Evolutionary conservation across 53 echinoderm and acorn worm genomes (phyloP), one percentile per base, ranked within the genome.

Genomic region (Henricia sp.): DNA sequence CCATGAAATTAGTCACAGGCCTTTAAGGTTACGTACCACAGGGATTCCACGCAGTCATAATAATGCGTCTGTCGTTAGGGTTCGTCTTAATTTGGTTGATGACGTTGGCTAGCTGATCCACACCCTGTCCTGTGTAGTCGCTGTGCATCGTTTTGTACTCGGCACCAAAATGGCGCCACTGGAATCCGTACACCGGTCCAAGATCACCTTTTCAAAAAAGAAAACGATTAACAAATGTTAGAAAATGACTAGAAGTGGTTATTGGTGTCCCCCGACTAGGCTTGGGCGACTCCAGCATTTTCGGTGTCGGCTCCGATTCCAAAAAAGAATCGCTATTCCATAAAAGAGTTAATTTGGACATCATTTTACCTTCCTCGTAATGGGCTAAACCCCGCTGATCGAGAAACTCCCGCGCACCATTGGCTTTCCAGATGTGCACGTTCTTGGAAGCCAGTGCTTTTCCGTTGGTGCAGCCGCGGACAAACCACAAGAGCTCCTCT

Each of bases 81-180:
- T 96, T 92, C 30, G 58, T 90, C 86, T 90, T 96, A 63, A 96
- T 96, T 13, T 87, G 85, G 1, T 96, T 58, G 11, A 96, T 94
- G 19, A 96, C 93, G 21, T 96, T 38, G 10, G 92, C 94, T 8
- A 96, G 82, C 51, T 96, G 97, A 53, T 96, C 97, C 75, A 94
- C 97, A 29, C 97, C 97, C 30, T 94, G 77, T 0, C 94, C 97
- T 0, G 83, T 86, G 85, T 96, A 96, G 69, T 94, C 94, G n/a
- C 88, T 82, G 51, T 94, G 89, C 85, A 94, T 88, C 21, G 83
- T 78, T 43, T 86, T 88, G 83, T 96, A 96, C 53, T 92, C 87
- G 6, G 97, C 97, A 14, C 97, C 97, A 83, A 96, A 96, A 52
- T 96, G 97, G 5, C 97, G 62, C 97, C 94, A 94, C 77, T 96